Evolutionary conservation across 2,113 vertebrate species (phyloP).

Genomic region (Aspiorhynchus laticeps): DNA sequence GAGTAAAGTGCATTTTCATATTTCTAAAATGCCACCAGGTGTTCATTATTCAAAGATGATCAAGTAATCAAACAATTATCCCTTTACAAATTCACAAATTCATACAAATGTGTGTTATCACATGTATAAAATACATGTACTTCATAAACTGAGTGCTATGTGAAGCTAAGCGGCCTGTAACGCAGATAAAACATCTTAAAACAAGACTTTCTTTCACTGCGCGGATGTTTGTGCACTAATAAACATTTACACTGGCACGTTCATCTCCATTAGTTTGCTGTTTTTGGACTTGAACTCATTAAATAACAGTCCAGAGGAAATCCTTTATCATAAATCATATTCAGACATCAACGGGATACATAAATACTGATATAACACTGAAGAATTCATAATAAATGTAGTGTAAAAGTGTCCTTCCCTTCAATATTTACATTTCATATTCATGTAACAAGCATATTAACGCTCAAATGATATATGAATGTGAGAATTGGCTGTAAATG

Average conservation of each 20-base stretch:
- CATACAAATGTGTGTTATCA: background rate
- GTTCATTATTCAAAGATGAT: background rate
- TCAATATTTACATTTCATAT: background rate
- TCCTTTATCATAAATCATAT: background rate
- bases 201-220: background rate
- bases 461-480: background rate
- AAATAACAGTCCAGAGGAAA: background rate
- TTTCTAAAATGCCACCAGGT: background rate
- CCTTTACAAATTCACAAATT: background rate
- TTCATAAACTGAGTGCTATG: background rate
- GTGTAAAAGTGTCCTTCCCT: background rate
- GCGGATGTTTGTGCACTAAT: background rate
- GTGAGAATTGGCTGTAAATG: background rate
- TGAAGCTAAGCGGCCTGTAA: background rate
- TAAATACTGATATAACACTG: conserved; percentile 42
- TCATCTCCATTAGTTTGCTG: background rate
- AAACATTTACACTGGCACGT: background rate
- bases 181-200: background rate
- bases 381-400: background rate
- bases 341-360: background rate
- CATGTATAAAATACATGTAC: background rate
- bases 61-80: background rate
- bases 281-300: background rate
- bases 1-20: conserved; percentile 21
- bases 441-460: background rate